Evolutionary conservation across 2,797 vertebrate species (phyloP), one percentile per base, ranked within the genome.

Genomic region (Xenentodon cancila): DNA sequence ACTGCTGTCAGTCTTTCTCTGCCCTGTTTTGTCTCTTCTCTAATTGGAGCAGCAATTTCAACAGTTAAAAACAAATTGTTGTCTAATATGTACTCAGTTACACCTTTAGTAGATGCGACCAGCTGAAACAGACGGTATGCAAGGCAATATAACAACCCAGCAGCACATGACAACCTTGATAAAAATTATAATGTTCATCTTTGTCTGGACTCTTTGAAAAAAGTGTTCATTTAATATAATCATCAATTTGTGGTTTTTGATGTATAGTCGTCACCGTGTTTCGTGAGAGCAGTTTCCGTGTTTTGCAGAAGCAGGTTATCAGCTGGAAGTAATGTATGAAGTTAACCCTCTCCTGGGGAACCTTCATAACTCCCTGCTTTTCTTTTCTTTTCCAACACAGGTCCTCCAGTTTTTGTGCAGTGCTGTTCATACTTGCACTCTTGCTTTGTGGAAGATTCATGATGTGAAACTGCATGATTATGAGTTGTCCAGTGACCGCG

Each of bases 1-100:
- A 61, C 19, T 49, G 21, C 58, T 62, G 50, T 79, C 74, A 65
- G 19, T 81, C 74, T 77, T 40, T 27, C 17, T 71, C 34, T 53
- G 9, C 68, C 72, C 45, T 60, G 13, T 68, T 66, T 44, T 59
- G 32, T 53, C 47, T 50, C 7, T 67, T 21, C 53, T 59, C 25
- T 63, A 7, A 54, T 47, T 76, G n/a, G 34, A 25, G 25, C 25
- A 25, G 25, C 25, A 25, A 5, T 42, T 53, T 42, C n/a, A 60
- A 30, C 47, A 45, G 1, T 56, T 65, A n/a, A 62, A 57, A 53
- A 34, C 1, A 34, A 51, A 51, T 44, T 0, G 22, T 1, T 34
- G 8, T 52, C 9, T 17, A 47, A 4, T 49, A 18, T 55, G 15
- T 13, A 9, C 34, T 54, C 19, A n/a, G 6, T 44, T 34, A 32